Percentiles rank a stretch among this genome's conserved stretches.
Conservation (phyloP, 2,113 vertebrate genomes). For the Cyprinodon tularosa region DNA sequence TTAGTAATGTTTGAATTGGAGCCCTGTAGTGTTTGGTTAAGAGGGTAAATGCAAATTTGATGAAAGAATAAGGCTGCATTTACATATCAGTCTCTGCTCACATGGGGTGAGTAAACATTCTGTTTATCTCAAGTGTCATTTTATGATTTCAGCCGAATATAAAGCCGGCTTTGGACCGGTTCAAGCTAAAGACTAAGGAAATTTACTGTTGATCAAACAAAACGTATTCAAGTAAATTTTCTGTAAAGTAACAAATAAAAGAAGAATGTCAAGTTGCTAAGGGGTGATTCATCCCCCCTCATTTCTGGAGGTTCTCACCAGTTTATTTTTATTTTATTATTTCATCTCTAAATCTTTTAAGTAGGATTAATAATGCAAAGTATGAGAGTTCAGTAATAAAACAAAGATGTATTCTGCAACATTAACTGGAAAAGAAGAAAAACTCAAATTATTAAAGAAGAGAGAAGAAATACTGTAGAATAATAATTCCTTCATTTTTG, state of each 20-base stretch:
- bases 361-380: background rate
- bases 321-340: background rate
- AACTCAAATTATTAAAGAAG: background rate
- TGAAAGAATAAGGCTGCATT: slow-evolving; percentile 99
- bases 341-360: background rate
- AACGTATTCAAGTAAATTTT: slow-evolving; percentile 87
- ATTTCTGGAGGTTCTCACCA: slow-evolving; percentile 14
- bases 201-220: slow-evolving; percentile 90
- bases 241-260: slow-evolving; percentile 83
- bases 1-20: slow-evolving; percentile 99
- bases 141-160: slow-evolving; percentile 99
- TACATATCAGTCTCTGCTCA: slow-evolving; percentile 99
- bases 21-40: slow-evolving; percentile 97
- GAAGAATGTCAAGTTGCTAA: slow-evolving; percentile 71
- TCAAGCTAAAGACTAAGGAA: slow-evolving; percentile 91
- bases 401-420: background rate
- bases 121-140: slow-evolving; percentile 99
- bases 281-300: slow-evolving; percentile 51
- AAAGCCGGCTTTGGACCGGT: slow-evolving; percentile 97
- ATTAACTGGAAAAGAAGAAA: background rate
- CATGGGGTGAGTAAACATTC: slow-evolving; percentile 99
- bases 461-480: background rate
- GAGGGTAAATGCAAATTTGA: slow-evolving; percentile 99
- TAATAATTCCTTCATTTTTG: background rate
- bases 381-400: background rate